Base-by-base conservation (phyloP, 2,888 invertebrate species). In the Atherix ibis region DNA sequence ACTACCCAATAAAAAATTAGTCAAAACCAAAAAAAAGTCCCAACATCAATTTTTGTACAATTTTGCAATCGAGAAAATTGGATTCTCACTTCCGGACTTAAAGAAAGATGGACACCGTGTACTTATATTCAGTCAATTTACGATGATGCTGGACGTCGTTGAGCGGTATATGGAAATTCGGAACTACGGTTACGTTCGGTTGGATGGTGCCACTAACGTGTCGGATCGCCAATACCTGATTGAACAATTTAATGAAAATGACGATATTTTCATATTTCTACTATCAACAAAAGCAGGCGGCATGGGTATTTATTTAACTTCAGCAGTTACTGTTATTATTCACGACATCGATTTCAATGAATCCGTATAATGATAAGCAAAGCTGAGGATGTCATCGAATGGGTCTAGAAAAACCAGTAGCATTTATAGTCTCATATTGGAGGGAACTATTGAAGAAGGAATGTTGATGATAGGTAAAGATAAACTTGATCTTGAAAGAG, bases 301-400 rank as follows among this genome's bases (percentile, higher is more conserved):
- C n/a, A 68, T 92, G 32, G 92, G 92, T 35, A 91, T 92, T 51
- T 92, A 92, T 66, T 69, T 92, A 43, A 89, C 89, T 0, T 77
- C 88, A 0, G 95, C 97, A 0, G 92, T 95, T 64, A 85, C 85
- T 9, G 95, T 95, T 29, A 80, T 89, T 38, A 80, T 97, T 43
- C 94, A 97, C 58, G 97, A 97, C 54, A 88, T 95, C 32, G 97
- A 97, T 66, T 94, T 91, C 58, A 97, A n/a, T n/a, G n/a, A n/a
- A 97, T 65, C 95, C 95, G 0, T 94, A 95, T 62, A 95, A 95
- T 58, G 95, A 97, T 58, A 94, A 92, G 59, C 92, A 94, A n/a
- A 63, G 95, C 95, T 0, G 94, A 95, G 57, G 95, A 97, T 79
- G 79, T 53, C 80, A 81, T 54, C 64, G 80, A 18, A 73, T 81